These are phyloP conservation scores for Erinaceus europaeus DNA, from an alignment of 2,113 vertebrate genomes.

Conservation along the genomic window DNA sequence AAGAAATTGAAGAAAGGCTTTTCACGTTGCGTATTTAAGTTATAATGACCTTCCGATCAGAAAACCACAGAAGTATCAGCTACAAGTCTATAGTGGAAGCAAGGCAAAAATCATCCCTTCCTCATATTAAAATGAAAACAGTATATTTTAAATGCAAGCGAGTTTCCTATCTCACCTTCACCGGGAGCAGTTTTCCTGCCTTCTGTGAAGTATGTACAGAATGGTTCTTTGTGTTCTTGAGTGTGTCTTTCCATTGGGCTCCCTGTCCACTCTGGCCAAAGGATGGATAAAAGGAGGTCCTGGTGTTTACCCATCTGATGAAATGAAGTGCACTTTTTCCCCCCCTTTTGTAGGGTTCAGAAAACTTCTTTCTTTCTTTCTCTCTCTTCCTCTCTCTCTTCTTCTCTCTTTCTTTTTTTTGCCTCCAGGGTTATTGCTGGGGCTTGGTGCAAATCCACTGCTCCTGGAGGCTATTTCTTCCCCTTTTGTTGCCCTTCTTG, in stretches of 20 bases:
- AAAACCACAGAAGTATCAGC: background rate
- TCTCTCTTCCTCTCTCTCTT: too few relatives aligned
- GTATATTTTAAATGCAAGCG: background rate
- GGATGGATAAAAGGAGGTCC: background rate
- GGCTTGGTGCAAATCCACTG: too few relatives aligned
- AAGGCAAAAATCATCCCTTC: background rate
- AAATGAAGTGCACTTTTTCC: background rate
- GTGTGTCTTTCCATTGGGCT: accelerated
- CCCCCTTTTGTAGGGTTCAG: too few relatives aligned
- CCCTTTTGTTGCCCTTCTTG: too few relatives aligned
- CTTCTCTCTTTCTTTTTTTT: too few relatives aligned
- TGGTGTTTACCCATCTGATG: too few relatives aligned
- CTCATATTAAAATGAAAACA: background rate
- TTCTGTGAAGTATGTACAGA: background rate
- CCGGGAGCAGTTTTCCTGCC: background rate
- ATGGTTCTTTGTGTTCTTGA: background rate
- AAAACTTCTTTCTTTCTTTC: too few relatives aligned
- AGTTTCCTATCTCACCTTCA: background rate
- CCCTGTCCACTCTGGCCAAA: too few relatives aligned
- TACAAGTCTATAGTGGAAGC: background rate
- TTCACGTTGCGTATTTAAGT: background rate
- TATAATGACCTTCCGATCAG: background rate
- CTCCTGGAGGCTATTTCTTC: too few relatives aligned
- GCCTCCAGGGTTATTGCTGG: too few relatives aligned
- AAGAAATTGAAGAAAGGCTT: background rate